phyloP scores from a whole-genome alignment of 2,888 invertebrate species.

The Galerucella pusilla region DNA sequence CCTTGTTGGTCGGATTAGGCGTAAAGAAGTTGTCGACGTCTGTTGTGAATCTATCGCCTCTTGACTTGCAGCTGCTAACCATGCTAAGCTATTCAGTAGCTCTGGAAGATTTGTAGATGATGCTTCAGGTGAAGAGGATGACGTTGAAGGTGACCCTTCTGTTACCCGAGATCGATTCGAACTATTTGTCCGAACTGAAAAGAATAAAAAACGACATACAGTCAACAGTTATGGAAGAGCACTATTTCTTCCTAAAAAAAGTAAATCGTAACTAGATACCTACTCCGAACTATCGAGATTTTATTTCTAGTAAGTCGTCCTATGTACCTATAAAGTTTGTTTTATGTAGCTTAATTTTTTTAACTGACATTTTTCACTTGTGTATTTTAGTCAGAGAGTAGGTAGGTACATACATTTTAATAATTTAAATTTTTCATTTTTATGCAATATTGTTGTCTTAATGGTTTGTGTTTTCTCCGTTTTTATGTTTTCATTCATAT shows the following conservation, averaged over 20 bases:
- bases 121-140: slow-evolving; percentile 38
- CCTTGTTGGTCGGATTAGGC: slow-evolving; percentile 45
- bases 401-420: no score
- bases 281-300: neutral
- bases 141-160: slow-evolving; percentile 29
- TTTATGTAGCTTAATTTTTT: neutral
- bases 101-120: slow-evolving; percentile 45
- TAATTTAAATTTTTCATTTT: no score
- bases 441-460: no score
- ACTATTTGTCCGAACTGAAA: slow-evolving; percentile 47
- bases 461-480: no score
- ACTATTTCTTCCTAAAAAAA: neutral
- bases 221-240: neutral
- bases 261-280: neutral
- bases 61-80: slow-evolving; percentile 47
- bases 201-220: slow-evolving; percentile 26
- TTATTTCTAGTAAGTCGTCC: neutral
- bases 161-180: slow-evolving; percentile 40
- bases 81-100: slow-evolving; percentile 48
- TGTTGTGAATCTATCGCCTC: slow-evolving; percentile 42
- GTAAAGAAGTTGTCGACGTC: slow-evolving; percentile 36
- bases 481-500: no score
- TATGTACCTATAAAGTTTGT: neutral
- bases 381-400: no score
- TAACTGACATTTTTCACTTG: no score